Conservation (phyloP, 1,140 invertebrate species). For the Sycophila sp. region DNA sequence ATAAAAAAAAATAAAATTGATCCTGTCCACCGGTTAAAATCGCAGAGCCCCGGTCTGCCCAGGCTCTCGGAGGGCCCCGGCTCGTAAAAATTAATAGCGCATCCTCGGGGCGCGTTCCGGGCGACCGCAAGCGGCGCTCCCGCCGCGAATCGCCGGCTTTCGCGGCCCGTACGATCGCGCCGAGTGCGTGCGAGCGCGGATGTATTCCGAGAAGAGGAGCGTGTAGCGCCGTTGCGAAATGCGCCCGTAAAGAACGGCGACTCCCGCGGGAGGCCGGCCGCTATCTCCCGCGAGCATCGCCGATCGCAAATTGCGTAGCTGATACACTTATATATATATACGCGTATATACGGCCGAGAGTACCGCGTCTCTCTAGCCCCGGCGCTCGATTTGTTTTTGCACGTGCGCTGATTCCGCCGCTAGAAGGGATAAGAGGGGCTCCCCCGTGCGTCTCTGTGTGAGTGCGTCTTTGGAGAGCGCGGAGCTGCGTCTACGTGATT, state of each 20-base stretch:
- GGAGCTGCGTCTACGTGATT: not conserved
- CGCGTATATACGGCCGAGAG: not conserved
- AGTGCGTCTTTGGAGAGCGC: not conserved
- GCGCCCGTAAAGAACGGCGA: no score
- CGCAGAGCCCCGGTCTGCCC: no score
- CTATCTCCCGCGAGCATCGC: slow-evolving; percentile 43
- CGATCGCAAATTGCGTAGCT: slow-evolving; percentile 51
- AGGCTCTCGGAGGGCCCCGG: not conserved
- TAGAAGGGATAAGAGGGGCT: no score
- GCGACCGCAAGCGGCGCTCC: slow-evolving; percentile 30
- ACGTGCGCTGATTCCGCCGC: not conserved
- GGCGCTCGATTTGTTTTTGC: not conserved
- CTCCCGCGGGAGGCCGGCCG: not conserved
- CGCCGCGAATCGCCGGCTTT: not conserved
- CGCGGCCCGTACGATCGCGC: not conserved
- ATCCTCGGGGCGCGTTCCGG: not conserved
- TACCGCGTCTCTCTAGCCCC: not conserved
- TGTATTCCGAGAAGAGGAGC: not conserved
- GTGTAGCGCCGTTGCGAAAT: not conserved
- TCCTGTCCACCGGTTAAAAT: no score
- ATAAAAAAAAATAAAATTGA: no score
- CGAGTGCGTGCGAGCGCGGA: not conserved
- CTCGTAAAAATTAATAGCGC: slow-evolving; percentile 4
- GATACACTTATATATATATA: slow-evolving; percentile 23
- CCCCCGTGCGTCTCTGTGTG: not conserved